Conservation (phyloP, 1,140 invertebrate genomes). For the Bombus confusus region DNA sequence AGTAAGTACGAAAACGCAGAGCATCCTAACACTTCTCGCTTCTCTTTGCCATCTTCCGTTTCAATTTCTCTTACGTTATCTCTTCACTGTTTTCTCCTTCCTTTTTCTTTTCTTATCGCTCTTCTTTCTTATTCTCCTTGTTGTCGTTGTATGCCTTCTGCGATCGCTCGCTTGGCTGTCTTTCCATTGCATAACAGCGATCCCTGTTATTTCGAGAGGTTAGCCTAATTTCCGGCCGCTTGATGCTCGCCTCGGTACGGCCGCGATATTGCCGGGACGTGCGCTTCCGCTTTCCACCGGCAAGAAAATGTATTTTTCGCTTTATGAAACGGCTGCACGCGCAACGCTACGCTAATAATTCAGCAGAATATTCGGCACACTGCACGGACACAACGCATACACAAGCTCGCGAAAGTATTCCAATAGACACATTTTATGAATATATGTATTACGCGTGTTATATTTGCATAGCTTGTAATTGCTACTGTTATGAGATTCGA, state of each 20-base stretch:
- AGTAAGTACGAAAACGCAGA: slow-evolving; percentile 86
- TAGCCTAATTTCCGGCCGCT: slow-evolving; percentile 32
- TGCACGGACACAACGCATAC: neutral
- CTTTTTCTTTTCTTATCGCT: too few species aligned
- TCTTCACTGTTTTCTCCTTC: neutral
- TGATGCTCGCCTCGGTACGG: slow-evolving; percentile 7
- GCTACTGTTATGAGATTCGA: too few species aligned
- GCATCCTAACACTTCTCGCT: slow-evolving; percentile 49
- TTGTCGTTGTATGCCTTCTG: neutral
- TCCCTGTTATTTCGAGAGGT: slow-evolving; percentile 33
- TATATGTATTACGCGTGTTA: too few species aligned
- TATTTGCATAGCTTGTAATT: too few species aligned
- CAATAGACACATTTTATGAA: too few species aligned
- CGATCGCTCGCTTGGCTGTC: neutral
- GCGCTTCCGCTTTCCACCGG: slow-evolving; percentile 5
- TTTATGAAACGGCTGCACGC: slow-evolving; percentile 22
- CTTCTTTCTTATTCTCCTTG: neutral
- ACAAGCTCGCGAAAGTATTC: too few species aligned
- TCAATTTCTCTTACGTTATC: neutral
- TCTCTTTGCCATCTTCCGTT: neutral
- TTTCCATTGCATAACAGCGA: neutral
- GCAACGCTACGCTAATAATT: slow-evolving; percentile 18
- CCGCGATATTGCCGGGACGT: slow-evolving; percentile 13
- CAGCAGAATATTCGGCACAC: neutral
- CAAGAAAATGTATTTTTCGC: slow-evolving; percentile 28